Percentiles rank a stretch among this genome's conserved stretches.
Evolutionary conservation across 2,888 invertebrate genomes (phyloP).

Genomic region (Pseudanteris insignis): DNA sequence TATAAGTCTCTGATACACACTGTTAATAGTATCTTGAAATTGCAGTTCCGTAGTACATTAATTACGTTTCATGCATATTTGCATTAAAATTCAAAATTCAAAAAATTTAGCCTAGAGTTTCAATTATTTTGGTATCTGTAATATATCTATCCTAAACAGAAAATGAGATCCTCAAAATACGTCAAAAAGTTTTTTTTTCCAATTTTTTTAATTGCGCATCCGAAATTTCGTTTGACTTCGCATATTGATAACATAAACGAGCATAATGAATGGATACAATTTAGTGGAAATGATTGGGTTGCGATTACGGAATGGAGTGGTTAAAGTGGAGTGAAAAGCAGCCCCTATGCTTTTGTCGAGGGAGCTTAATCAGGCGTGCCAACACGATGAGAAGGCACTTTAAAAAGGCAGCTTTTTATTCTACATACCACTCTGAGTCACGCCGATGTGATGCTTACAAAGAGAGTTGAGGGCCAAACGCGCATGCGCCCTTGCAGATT

Average conservation of each 20-base stretch:
- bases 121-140: too few relatives aligned
- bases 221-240: too few relatives aligned
- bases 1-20: too few relatives aligned
- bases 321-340: constrained; percentile 30
- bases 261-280: constrained; percentile 5
- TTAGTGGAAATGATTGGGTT: constrained; percentile 31
- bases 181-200: too few relatives aligned
- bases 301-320: constrained; percentile 36
- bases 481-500: constrained; percentile 2
- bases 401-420: constrained; percentile 33
- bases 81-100: too few relatives aligned
- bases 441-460: constrained; percentile 14
- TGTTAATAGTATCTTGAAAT: too few relatives aligned
- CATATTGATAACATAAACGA: constrained; percentile 13
- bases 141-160: too few relatives aligned
- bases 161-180: too few relatives aligned
- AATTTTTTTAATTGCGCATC: too few relatives aligned
- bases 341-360: constrained; percentile 16
- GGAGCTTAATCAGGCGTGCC: constrained; percentile 39
- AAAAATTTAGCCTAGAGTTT: too few relatives aligned
- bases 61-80: too few relatives aligned
- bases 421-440: constrained; percentile 17
- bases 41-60: too few relatives aligned
- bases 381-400: constrained; percentile 28
- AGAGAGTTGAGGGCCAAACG: constrained; percentile 4